Evolutionary conservation across 2,888 invertebrate species (phyloP).

Genomic region (Lithophane semibrunnea): DNA sequence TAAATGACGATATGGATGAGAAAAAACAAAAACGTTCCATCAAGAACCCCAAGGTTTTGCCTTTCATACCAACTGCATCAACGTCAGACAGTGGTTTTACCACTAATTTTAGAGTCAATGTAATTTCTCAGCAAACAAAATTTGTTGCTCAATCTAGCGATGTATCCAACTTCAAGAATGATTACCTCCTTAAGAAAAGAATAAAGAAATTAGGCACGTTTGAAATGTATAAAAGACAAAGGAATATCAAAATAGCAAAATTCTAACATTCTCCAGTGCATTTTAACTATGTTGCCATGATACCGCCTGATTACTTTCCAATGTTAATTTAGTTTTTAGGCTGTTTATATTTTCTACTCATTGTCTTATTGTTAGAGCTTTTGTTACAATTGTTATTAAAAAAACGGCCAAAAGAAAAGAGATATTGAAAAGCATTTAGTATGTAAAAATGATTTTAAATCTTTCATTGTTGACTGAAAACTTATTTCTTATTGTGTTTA

Average conservation of each 20-base stretch:
- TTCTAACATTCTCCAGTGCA: slow-evolving; percentile 72
- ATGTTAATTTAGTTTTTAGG: slow-evolving; percentile 53
- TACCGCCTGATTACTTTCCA: slow-evolving; percentile 67
- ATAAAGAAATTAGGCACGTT: slow-evolving; percentile 82
- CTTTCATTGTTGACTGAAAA: slow-evolving; percentile 35
- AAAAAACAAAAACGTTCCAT: slow-evolving; percentile 71
- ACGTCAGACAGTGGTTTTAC: slow-evolving; percentile 84
- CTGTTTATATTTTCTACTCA: slow-evolving; percentile 33
- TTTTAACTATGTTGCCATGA: slow-evolving; percentile 36
- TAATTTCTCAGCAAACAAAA: slow-evolving; percentile 78
- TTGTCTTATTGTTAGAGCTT: not conserved
- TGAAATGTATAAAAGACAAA: slow-evolving; percentile 81
- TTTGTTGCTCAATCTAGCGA: slow-evolving; percentile 80
- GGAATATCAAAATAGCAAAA: slow-evolving; percentile 82
- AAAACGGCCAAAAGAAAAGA: slow-evolving; percentile 20
- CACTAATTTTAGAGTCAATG: slow-evolving; percentile 83
- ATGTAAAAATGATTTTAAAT: slow-evolving; percentile 3
- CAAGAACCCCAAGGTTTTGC: slow-evolving; percentile 82
- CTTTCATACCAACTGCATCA: slow-evolving; percentile 82
- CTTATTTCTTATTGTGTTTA: slow-evolving; percentile 32
- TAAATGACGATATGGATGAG: slow-evolving; percentile 74
- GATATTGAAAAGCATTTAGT: slow-evolving; percentile 16
- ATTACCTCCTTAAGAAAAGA: slow-evolving; percentile 78
- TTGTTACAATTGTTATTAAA: not conserved
- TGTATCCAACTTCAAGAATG: slow-evolving; percentile 79